These are phyloP conservation scores for Pangasius djambal DNA, from an alignment of 2,797 vertebrate species.

Conservation along the genomic window DNA sequence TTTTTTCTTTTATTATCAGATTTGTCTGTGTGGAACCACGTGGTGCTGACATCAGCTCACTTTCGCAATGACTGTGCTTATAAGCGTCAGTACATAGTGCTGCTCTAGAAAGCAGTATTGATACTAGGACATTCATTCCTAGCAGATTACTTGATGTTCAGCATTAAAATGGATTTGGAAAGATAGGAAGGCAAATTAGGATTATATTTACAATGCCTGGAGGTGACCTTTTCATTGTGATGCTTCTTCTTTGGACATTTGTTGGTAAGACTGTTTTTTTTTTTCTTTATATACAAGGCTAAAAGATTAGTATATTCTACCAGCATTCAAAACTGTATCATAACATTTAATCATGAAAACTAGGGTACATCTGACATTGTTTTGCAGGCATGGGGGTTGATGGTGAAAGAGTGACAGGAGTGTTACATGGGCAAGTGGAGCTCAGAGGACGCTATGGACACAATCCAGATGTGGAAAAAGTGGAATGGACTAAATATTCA, in stretches of 20 bases:
- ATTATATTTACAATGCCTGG: slow-evolving; percentile 28
- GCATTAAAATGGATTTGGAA: not conserved
- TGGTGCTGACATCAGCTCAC: slow-evolving; percentile 1
- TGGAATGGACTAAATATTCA: slow-evolving; percentile 36
- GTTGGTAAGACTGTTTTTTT: slow-evolving; percentile 10
- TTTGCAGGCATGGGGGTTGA: slow-evolving; percentile 25
- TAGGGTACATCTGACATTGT: not conserved
- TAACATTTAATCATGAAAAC: not conserved
- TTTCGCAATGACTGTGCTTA: slow-evolving; percentile 1
- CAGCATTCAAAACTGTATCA: not conserved
- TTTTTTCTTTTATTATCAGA: not conserved
- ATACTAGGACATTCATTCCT: not conserved
- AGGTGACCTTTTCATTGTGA: not conserved
- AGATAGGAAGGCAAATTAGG: not conserved
- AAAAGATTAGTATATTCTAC: not conserved
- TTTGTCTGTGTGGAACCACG: slow-evolving; percentile 21
- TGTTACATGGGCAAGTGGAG: slow-evolving; percentile 25
- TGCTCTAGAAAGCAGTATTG: not conserved
- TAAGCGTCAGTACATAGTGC: not conserved
- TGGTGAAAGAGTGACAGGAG: not conserved
- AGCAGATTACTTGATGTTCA: not conserved
- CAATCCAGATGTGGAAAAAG: rapidly evolving
- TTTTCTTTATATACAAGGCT: not conserved
- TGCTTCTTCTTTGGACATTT: slow-evolving; percentile 28
- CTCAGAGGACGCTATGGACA: slow-evolving; percentile 2